Evolutionary conservation across 2,797 vertebrate species (phyloP).

Genomic region (Pitangus sulphuratus): DNA sequence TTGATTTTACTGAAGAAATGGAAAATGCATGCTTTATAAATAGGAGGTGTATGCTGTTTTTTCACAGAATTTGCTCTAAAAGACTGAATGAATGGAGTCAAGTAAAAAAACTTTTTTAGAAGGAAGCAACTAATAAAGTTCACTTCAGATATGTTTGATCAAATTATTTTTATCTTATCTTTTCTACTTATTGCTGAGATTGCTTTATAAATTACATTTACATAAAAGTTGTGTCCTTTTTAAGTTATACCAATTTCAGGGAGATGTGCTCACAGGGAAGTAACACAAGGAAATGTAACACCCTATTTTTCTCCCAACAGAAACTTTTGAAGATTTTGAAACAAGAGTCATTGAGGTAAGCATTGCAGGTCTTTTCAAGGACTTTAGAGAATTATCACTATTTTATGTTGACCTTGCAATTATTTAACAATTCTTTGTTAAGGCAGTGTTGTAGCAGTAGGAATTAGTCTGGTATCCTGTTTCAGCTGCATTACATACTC

Average conservation of each 20-base stretch:
- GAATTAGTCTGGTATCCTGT: not conserved
- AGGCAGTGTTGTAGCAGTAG: not conserved
- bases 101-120: not conserved
- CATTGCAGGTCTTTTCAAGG: not conserved
- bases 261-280: not conserved
- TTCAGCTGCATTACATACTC: not conserved
- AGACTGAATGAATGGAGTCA: not conserved
- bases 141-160: not conserved
- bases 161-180: not conserved
- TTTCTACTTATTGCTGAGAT: not conserved
- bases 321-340: conserved; percentile 91
- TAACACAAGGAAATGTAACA: not conserved
- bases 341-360: conserved; percentile 92
- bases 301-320: conserved; percentile 72
- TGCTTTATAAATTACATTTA: not conserved
- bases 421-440: not conserved
- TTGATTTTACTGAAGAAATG: not conserved
- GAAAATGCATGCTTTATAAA: not conserved
- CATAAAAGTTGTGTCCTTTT: not conserved
- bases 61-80: not conserved
- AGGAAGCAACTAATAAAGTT: not conserved
- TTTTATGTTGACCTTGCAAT: not conserved
- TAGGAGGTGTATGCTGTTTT: not conserved
- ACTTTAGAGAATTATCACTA: not conserved
- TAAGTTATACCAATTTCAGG: not conserved